phyloP scores from a whole-genome alignment of 2,113 vertebrate genomes.

The Lanius ludovicianus region DNA sequence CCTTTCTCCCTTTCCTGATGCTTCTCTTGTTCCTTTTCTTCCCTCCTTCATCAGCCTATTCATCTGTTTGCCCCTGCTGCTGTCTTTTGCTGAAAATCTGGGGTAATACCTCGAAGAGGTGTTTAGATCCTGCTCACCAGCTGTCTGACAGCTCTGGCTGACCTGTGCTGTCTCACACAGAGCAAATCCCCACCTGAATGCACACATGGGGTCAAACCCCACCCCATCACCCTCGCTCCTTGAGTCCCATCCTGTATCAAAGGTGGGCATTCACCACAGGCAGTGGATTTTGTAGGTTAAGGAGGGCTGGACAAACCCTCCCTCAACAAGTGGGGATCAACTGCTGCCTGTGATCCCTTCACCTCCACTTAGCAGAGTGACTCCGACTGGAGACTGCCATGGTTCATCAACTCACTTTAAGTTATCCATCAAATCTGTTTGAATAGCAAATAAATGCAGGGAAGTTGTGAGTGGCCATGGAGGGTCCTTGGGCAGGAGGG shows the following conservation, averaged over 20 bases:
- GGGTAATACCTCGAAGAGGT: background rate
- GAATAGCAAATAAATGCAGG: background rate
- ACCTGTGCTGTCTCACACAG: background rate
- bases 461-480: background rate
- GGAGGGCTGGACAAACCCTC: background rate
- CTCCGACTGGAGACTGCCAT: background rate
- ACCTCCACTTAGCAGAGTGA: background rate
- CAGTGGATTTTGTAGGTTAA: background rate
- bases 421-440: slow-evolving; percentile 16
- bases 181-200: background rate
- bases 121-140: background rate
- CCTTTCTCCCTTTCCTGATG: background rate
- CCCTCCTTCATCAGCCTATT: background rate
- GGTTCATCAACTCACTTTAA: background rate
- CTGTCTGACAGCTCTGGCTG: background rate
- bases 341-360: background rate
- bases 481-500: slow-evolving; percentile 24
- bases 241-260: rapidly evolving
- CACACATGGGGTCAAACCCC: background rate
- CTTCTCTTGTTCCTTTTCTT: background rate
- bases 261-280: background rate
- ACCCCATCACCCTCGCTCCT: background rate
- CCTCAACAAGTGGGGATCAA: background rate
- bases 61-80: background rate
- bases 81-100: background rate